phyloP scores from a whole-genome alignment of 2,113 vertebrate species.

The Hystrix brachyura region DNA sequence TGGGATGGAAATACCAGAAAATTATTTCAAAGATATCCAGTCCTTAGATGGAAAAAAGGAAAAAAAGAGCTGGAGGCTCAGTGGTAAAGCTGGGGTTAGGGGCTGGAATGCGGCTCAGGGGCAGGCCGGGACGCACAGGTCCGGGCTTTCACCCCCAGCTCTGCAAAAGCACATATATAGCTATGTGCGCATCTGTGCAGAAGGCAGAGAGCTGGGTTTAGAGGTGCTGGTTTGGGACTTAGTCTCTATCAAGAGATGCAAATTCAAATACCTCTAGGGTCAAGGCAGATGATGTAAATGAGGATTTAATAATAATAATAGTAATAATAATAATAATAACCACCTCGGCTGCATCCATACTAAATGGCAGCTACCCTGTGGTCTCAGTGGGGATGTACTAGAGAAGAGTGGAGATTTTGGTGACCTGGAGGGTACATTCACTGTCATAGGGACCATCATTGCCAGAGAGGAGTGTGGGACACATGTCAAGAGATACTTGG shows the following conservation, averaged over 20 bases:
- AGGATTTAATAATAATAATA: neutral
- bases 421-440: neutral
- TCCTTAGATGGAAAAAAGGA: neutral
- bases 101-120: neutral
- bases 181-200: fast-evolving
- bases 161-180: neutral
- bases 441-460: neutral
- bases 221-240: slow-evolving; percentile 3
- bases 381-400: neutral
- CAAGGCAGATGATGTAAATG: slow-evolving; percentile 18
- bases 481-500: neutral
- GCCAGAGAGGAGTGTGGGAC: neutral
- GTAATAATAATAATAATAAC: neutral
- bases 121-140: neutral
- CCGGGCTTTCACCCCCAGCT: neutral
- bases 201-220: neutral
- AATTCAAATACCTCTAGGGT: neutral
- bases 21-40: slow-evolving; percentile 12
- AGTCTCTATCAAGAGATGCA: neutral
- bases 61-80: neutral
- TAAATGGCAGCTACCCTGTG: neutral
- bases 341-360: neutral
- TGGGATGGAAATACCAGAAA: slow-evolving; percentile 21
- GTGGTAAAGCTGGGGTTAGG: neutral
- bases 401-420: neutral